Base-by-base conservation (phyloP, 2,113 vertebrate species). In the Deroptyus accipitrinus region DNA sequence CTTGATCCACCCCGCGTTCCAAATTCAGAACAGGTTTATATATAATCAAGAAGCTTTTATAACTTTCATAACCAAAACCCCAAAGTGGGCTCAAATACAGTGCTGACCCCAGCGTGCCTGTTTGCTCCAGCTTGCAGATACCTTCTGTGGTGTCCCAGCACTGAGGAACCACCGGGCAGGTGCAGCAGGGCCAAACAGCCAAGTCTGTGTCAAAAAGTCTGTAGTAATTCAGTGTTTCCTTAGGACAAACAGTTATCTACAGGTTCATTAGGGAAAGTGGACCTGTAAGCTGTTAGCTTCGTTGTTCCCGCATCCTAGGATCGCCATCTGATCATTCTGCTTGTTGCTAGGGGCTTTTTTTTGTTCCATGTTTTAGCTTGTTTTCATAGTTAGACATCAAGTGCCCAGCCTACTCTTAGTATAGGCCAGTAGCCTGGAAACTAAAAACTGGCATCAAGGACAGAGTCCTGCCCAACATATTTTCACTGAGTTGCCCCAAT, bases 101-200 rank as follows among this genome's bases (percentile, higher is more conserved):
- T 9, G 27, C 39, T 84, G 74, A 66, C 16, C 19, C 17, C 1
- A 0, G 13, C 1, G 9, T 0, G 4, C 11, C 22, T 35, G 13
- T 46, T 28, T 4, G 37, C n/a, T 16, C 13, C 39, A 78, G 59
- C 20, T 35, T 55, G 66, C 19, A 73, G n/a, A 15, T 6, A 31
- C 15, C 37, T 42, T 7, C 24, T 46, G 73, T 46, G 73, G 12
- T 41, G 79, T 52, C 19, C 17, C 52, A 44, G 41, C 28, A 9
- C 39, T 1, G 2, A 11, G 37, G 10, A 46, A 7, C 30, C 28
- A 10, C n/a, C 39, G 25, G 35, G 33, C 8, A 20, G 0, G 7
- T 27, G 27, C 27, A 67, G 39, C 31, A 54, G 46, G 41, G 17
- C 41, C 31, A 44, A 51, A 13, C 12, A 17, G 13, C 3, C 25